Evolutionary conservation across 1,140 invertebrate species (phyloP).

Genomic region (Harpegnathos saltator): DNA sequence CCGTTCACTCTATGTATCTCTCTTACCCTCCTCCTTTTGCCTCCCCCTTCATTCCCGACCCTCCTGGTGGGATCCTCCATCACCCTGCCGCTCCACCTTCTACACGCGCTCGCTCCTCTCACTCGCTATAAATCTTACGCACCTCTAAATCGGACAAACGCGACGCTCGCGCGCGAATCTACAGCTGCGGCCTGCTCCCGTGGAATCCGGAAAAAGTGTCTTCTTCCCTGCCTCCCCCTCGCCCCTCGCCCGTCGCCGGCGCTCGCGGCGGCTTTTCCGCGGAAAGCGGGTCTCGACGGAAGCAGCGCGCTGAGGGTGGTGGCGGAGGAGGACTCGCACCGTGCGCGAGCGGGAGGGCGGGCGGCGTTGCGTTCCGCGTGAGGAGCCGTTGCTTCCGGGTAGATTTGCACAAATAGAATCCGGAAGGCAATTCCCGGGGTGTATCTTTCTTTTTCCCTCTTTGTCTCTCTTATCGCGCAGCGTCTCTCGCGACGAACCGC

Average conservation of each 20-base stretch:
- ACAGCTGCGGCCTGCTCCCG: slow-evolving; percentile 60
- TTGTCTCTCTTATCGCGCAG: background rate
- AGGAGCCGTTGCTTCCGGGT: slow-evolving; percentile 30
- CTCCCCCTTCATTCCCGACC: slow-evolving; percentile 24
- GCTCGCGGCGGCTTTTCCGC: slow-evolving; percentile 12
- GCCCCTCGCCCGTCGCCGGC: no score
- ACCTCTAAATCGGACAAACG: slow-evolving; percentile 80
- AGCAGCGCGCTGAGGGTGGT: no score
- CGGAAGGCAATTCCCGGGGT: slow-evolving; percentile 20
- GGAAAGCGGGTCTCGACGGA: slow-evolving; percentile 25
- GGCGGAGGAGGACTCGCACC: slow-evolving; percentile 35
- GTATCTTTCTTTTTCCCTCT: no score
- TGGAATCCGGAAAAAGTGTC: slow-evolving; percentile 68
- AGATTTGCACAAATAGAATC: slow-evolving; percentile 52
- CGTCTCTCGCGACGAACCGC: background rate
- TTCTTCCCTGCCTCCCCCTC: no score
- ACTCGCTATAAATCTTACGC: slow-evolving; percentile 83
- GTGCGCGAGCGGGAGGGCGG: slow-evolving; percentile 23
- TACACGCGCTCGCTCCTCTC: slow-evolving; percentile 61
- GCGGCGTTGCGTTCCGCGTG: slow-evolving; percentile 36
- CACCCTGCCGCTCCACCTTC: slow-evolving; percentile 63
- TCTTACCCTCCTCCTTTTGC: slow-evolving; percentile 63
- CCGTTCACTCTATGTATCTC: slow-evolving; percentile 76
- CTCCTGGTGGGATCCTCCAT: slow-evolving; percentile 49
- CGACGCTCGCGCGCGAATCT: slow-evolving; percentile 56